Evolutionary conservation across 1,140 invertebrate genomes (phyloP).

Genomic region (Microplitis mediator): DNA sequence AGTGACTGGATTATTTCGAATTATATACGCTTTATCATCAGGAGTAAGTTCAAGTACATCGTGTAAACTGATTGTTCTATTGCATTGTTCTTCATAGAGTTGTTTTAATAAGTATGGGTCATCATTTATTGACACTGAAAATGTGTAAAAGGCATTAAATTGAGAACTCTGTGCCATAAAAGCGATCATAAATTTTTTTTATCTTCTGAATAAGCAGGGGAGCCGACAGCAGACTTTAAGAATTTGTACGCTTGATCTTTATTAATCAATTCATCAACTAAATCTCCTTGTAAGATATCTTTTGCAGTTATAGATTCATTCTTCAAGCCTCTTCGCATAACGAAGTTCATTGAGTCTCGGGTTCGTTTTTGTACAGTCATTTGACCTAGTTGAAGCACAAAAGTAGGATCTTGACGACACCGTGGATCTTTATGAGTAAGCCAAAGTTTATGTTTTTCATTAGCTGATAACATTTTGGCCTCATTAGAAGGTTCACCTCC

Average conservation of each 20-base stretch:
- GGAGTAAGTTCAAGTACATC: neutral
- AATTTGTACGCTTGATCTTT: constrained; percentile 2
- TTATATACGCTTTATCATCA: neutral
- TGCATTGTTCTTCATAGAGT: neutral
- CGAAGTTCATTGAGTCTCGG: neutral
- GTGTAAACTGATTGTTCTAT: neutral
- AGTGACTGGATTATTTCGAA: neutral
- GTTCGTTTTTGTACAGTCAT: neutral
- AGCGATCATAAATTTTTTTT: neutral
- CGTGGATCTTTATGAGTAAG: neutral
- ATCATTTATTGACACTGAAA: neutral
- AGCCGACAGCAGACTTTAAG: neutral
- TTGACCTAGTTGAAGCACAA: too few relatives aligned
- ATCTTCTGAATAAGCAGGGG: constrained; percentile 1
- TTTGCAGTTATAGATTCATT: neutral
- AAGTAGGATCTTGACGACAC: neutral
- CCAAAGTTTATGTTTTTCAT: constrained; percentile 2
- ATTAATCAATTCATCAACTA: neutral
- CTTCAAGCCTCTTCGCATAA: neutral
- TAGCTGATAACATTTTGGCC: neutral
- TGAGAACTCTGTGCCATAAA: neutral
- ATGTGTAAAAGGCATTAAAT: neutral
- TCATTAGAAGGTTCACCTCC: constrained; percentile 2
- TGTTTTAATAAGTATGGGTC: neutral
- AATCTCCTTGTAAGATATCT: neutral